Evolutionary conservation across 2,888 invertebrate species (phyloP).

Genomic region (Pachliopta kotzebuea): DNA sequence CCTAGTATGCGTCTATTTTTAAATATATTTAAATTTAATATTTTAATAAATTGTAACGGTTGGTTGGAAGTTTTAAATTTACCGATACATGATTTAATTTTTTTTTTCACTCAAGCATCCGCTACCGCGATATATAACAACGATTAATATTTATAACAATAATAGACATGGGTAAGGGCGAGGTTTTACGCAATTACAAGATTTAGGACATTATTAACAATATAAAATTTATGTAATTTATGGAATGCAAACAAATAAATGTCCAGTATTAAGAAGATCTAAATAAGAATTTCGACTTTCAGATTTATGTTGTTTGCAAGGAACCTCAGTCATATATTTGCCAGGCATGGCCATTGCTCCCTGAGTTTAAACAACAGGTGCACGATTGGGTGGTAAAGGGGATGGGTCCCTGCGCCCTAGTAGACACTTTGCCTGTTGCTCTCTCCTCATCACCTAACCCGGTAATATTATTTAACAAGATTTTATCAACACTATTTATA

Average conservation of each 20-base stretch:
- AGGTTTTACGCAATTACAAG: too few species aligned
- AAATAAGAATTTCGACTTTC: conserved; percentile 33
- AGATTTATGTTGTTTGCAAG: conserved; percentile 52
- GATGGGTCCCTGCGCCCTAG: background rate
- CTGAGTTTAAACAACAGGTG: background rate
- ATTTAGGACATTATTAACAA: too few species aligned
- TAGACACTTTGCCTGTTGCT: background rate
- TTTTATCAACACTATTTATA: background rate
- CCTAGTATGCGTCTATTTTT: background rate
- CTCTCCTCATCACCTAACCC: background rate
- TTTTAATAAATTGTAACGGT: background rate
- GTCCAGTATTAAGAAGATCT: background rate
- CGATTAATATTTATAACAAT: too few species aligned
- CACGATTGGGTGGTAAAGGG: background rate
- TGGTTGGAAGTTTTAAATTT: background rate
- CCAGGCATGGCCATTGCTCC: conserved; percentile 39
- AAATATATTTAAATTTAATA: background rate
- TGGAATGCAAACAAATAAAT: background rate
- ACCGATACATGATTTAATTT: too few species aligned
- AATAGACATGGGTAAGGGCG: too few species aligned
- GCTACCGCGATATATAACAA: too few species aligned
- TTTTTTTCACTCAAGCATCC: too few species aligned
- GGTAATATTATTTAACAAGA: conserved; percentile 1
- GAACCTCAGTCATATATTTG: conserved; percentile 45
- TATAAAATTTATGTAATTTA: too few species aligned